These are phyloP conservation scores for Pristionchus pacificus DNA, from an alignment of 1,140 invertebrate genomes.

Conservation along the genomic window DNA sequence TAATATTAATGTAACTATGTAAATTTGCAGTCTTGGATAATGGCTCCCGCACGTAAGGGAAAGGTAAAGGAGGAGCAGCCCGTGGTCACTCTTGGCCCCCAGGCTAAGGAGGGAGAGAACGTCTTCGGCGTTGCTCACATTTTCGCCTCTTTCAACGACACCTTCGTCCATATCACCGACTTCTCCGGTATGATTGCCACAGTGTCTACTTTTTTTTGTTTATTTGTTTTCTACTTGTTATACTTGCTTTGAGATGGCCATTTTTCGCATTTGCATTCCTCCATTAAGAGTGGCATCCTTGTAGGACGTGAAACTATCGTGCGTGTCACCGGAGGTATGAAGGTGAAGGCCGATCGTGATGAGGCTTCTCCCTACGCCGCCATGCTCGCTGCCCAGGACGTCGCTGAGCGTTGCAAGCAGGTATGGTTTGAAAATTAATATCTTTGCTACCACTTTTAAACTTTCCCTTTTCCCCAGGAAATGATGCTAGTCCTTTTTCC, in stretches of 20 bases:
- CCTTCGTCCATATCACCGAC: conserved; percentile 99
- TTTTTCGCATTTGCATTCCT: too few relatives aligned
- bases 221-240: not conserved
- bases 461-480: not conserved
- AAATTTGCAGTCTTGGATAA: conserved; percentile 58
- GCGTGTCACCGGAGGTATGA: conserved; percentile 98
- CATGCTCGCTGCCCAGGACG: conserved; percentile 99
- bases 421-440: conserved; percentile 33
- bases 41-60: conserved; percentile 89
- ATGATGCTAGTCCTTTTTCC: too few relatives aligned
- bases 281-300: too few relatives aligned
- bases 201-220: conserved; percentile 9
- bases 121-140: conserved; percentile 99
- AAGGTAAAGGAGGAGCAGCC: conserved; percentile 93
- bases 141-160: conserved; percentile 99
- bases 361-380: conserved; percentile 99
- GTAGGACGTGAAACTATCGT: conserved; percentile 85
- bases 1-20: not conserved
- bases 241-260: conserved; percentile 11
- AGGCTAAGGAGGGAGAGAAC: conserved; percentile 91
- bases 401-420: conserved; percentile 94
- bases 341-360: conserved; percentile 99
- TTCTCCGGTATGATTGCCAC: conserved; percentile 74
- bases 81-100: conserved; percentile 90
- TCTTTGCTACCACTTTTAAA: conserved; percentile 1